A percentile compares a stretch with the other conserved stretches of the same genome.
These are phyloP conservation scores for Amaurobius ferox DNA, from an alignment of 2,888 invertebrate species.

Conservation along the genomic window DNA sequence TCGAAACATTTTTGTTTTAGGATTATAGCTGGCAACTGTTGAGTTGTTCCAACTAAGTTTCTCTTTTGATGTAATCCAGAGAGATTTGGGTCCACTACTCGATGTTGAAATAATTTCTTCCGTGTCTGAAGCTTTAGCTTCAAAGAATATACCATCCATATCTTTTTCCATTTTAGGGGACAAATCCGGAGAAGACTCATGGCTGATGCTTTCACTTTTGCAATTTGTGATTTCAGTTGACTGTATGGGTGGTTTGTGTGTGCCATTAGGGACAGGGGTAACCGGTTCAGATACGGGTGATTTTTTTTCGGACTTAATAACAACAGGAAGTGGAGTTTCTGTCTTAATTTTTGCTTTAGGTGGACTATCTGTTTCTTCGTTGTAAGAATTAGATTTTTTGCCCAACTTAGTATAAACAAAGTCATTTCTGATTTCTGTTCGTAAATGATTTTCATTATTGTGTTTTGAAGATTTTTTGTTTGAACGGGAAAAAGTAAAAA, in stretches of 20 bases:
- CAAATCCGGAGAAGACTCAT: constrained; percentile 31
- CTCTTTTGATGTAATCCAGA: constrained; percentile 85
- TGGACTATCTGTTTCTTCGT: constrained; percentile 33
- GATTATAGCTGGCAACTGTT: constrained; percentile 88
- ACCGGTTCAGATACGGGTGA: constrained; percentile 26
- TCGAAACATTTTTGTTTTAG: constrained; percentile 85
- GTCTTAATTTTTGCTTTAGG: constrained; percentile 55
- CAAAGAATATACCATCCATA: constrained; percentile 50
- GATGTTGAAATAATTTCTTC: constrained; percentile 31
- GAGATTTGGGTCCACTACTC: constrained; percentile 31
- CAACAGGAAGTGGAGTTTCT: constrained; percentile 1
- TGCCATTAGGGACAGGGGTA: constrained; percentile 46
- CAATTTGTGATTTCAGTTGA: neutral
- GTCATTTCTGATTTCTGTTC: constrained; percentile 63
- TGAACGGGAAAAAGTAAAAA: constrained; percentile 53
- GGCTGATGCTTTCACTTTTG: constrained; percentile 22
- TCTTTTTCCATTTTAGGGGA: constrained; percentile 55
- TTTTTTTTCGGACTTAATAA: constrained; percentile 31
- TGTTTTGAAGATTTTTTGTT: constrained; percentile 66
- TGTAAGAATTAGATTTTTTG: constrained; percentile 39
- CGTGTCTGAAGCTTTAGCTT: constrained; percentile 23
- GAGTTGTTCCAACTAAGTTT: constrained; percentile 86
- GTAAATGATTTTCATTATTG: constrained; percentile 37
- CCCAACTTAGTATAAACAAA: constrained; percentile 67
- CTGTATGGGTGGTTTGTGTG: constrained; percentile 37